Conservation (phyloP, 2,797 vertebrate genomes). For the Notoglanidium macrostoma region DNA sequence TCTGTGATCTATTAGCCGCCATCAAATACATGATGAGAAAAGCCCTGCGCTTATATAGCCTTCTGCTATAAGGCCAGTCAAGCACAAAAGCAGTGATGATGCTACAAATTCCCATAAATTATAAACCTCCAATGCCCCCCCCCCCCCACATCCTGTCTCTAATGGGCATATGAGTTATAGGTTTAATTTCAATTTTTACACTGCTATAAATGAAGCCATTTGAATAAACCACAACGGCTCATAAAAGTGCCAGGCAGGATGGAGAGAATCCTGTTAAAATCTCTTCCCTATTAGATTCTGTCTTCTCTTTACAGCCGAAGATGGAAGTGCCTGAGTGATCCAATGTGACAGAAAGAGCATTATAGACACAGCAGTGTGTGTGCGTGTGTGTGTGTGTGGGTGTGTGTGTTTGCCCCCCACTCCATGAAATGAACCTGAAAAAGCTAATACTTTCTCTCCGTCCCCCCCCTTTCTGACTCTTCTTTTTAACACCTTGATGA, state of each 20-base stretch:
- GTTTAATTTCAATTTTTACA: slow-evolving; percentile 71
- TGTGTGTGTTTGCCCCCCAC: not conserved
- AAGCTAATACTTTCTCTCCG: slow-evolving; percentile 6
- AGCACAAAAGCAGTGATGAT: slow-evolving; percentile 28
- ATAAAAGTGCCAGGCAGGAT: slow-evolving; percentile 64
- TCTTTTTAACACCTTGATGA: slow-evolving; percentile 7
- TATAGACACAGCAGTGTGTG: slow-evolving; percentile 12
- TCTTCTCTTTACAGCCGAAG: slow-evolving; percentile 37
- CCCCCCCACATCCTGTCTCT: not conserved
- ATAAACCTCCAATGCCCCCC: not conserved
- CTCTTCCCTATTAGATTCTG: slow-evolving; percentile 48
- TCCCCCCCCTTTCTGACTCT: not conserved
- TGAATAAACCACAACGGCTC: slow-evolving; percentile 58
- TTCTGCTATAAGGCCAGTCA: slow-evolving; percentile 1
- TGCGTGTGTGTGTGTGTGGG: not conserved
- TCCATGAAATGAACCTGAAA: slow-evolving; percentile 27
- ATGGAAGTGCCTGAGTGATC: slow-evolving; percentile 40
- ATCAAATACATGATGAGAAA: not conserved
- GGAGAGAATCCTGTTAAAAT: slow-evolving; percentile 60
- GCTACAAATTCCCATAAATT: slow-evolving; percentile 37
- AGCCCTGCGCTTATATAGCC: not conserved
- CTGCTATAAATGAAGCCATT: slow-evolving; percentile 64
- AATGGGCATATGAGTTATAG: slow-evolving; percentile 63
- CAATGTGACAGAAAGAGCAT: slow-evolving; percentile 45
- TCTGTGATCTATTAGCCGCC: not conserved